Evolutionary conservation across 2,113 vertebrate species (phyloP).

Genomic region (Paramisgurnus dabryanus): DNA sequence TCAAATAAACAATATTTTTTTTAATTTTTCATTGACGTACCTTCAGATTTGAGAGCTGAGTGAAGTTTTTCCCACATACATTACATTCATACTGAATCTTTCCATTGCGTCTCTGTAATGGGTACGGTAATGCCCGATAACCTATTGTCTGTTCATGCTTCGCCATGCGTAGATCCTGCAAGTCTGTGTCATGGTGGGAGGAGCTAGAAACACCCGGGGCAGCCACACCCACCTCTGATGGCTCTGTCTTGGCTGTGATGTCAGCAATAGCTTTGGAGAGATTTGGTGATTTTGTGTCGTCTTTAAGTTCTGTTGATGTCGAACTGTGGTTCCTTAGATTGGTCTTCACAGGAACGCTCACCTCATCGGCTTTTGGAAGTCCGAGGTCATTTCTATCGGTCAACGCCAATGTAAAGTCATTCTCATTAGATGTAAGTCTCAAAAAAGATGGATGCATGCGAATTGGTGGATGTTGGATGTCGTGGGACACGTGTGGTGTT

Average conservation of each 20-base stretch:
- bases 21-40: slow-evolving; percentile 63
- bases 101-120: slow-evolving; percentile 91
- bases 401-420: not conserved
- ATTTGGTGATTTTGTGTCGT: not conserved
- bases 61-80: slow-evolving; percentile 90
- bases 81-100: slow-evolving; percentile 98
- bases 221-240: slow-evolving; percentile 81
- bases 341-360: not conserved
- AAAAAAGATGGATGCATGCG: slow-evolving; percentile 3
- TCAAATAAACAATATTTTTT: no score
- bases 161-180: slow-evolving; percentile 82
- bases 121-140: slow-evolving; percentile 91
- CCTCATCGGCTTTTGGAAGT: not conserved
- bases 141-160: slow-evolving; percentile 79
- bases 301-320: not conserved
- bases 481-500: slow-evolving; percentile 54
- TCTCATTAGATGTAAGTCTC: not conserved
- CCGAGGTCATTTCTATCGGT: not conserved
- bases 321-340: not conserved
- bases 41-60: slow-evolving; percentile 97
- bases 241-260: slow-evolving; percentile 61
- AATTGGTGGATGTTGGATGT: not conserved
- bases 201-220: slow-evolving; percentile 71
- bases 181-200: slow-evolving; percentile 64
- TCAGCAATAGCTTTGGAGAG: slow-evolving; percentile 2